A percentile compares a stretch with the other conserved stretches of the same genome.
Conservation (phyloP, 2,113 vertebrate genomes). For the Ictalurus furcatus region DNA sequence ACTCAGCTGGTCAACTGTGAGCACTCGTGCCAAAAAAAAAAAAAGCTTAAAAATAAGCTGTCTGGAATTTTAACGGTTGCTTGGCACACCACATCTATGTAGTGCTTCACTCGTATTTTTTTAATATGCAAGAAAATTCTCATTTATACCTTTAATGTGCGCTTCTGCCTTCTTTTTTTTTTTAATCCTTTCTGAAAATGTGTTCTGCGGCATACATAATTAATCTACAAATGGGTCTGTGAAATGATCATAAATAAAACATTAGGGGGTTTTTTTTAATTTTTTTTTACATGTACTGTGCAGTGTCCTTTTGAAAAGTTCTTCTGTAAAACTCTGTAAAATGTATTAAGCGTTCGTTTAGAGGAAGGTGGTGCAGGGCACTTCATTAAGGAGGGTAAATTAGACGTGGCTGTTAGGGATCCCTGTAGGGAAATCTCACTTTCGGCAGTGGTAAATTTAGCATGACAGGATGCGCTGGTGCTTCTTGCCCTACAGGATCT, state of each 20-base stretch:
- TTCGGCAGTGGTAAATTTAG: slow-evolving; percentile 62
- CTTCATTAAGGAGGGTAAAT: slow-evolving; percentile 61
- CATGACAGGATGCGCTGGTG: slow-evolving; percentile 56
- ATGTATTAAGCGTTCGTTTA: slow-evolving; percentile 40
- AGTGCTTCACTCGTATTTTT: background rate
- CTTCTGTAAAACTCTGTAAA: slow-evolving; percentile 6
- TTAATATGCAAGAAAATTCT: background rate
- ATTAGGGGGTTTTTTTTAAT: slow-evolving; percentile 34
- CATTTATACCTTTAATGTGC: background rate
- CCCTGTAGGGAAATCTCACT: slow-evolving; percentile 59
- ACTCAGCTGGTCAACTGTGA: slow-evolving; percentile 60
- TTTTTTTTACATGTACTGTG: slow-evolving; percentile 17
- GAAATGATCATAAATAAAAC: slow-evolving; percentile 65
- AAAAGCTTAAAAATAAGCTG: slow-evolving; percentile 62
- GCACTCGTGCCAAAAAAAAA: slow-evolving; percentile 65
- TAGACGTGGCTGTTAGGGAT: slow-evolving; percentile 47
- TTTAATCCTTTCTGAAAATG: slow-evolving; percentile 40
- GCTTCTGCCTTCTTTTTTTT: slow-evolving; percentile 19
- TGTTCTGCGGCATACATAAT: slow-evolving; percentile 59
- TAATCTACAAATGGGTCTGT: slow-evolving; percentile 65
- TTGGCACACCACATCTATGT: slow-evolving; percentile 4
- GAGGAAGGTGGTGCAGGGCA: slow-evolving; percentile 41
- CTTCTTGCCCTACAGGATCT: slow-evolving; percentile 53
- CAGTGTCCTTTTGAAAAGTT: slow-evolving; percentile 21
- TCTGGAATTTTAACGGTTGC: slow-evolving; percentile 66